Evolutionary conservation across 2,888 invertebrate genomes (phyloP), one percentile per base, ranked within the genome.

Genomic region (Agriopis marginaria): DNA sequence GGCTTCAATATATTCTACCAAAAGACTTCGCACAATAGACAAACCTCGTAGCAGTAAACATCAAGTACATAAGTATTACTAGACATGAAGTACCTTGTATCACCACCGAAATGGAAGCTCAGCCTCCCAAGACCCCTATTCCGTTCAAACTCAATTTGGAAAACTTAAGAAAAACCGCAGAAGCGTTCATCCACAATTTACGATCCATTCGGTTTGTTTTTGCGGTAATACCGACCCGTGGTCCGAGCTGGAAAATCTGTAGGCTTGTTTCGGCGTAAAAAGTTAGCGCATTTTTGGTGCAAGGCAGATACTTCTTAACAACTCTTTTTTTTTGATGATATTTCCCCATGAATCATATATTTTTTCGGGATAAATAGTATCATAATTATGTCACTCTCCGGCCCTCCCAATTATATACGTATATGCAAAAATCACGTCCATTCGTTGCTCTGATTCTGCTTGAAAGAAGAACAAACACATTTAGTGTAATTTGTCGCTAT

Each of bases 191-290:
- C 79, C 79, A 81, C 86, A 89, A 90, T 90, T 89, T 90, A 88
- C 83, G 88, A 88, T 78, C 86, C 78, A 85, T 86, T 85, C 77
- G 80, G 82, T 83, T 87, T 87, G 89, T 89, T 90, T 90, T 90
- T 89, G 87, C 82, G 83, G 84, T 81, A 87, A 82, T 81, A 83
- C 83, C 81, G 80, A 79, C 82, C 84, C 78, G 77, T 76, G 81
- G 81, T 83, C 84, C 85, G 82, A 86, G 85, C 82, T 81, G 82
- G 84, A 80, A 86, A 88, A 87, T 88, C 84, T 83, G 85, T 83
- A 82, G 82, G 80, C 86, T 78, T 87, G 84, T 86, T 86, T 76
- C 77, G 83, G 80, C 81, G 82, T 83, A 86, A 87, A 87, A 88
- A 79, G 85, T 85, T 82, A 73, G 74, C 71, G 49, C 53, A 64